Conservation (phyloP, 2,113 vertebrate genomes). For the Embiotoca jacksoni region DNA sequence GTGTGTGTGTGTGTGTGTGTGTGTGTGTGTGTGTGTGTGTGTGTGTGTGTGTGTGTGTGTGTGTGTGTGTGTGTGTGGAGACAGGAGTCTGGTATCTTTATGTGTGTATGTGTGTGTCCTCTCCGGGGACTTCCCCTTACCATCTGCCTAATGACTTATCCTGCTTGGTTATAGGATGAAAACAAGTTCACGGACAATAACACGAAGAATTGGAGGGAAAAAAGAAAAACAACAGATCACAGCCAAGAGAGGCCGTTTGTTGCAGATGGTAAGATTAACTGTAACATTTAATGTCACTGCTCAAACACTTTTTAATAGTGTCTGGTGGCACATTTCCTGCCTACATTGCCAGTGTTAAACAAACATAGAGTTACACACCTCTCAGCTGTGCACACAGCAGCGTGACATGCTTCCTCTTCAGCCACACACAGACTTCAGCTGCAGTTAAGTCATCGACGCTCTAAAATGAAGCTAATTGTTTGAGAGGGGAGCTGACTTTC, state of each 20-base stretch:
- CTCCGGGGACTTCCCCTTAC: constrained; percentile 77
- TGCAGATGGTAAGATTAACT: constrained; percentile 10
- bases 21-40: not conserved
- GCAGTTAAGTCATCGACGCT: constrained; percentile 34
- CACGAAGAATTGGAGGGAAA: constrained; percentile 12
- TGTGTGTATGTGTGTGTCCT: constrained; percentile 53
- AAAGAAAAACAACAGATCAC: constrained; percentile 26
- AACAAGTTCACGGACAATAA: constrained; percentile 80
- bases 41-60: constrained; percentile 48
- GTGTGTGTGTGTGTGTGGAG: constrained; percentile 53
- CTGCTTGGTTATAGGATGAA: constrained; percentile 77
- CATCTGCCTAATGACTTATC: constrained; percentile 86
- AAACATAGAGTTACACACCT: constrained; percentile 40
- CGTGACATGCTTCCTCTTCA: constrained; percentile 7
- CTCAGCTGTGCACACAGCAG: constrained; percentile 41
- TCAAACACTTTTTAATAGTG: constrained; percentile 13
- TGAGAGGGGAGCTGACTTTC: constrained; percentile 37
- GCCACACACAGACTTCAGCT: not conserved
- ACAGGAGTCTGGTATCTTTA: constrained; percentile 61
- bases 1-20: constrained; percentile 33
- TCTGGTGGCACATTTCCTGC: constrained; percentile 30
- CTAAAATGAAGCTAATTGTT: constrained; percentile 69
- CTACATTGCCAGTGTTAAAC: constrained; percentile 34
- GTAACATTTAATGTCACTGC: constrained; percentile 20
- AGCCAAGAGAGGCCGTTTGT: constrained; percentile 2